Evolutionary conservation across 2,888 invertebrate species (phyloP).

Genomic region (Tinea pellionella): DNA sequence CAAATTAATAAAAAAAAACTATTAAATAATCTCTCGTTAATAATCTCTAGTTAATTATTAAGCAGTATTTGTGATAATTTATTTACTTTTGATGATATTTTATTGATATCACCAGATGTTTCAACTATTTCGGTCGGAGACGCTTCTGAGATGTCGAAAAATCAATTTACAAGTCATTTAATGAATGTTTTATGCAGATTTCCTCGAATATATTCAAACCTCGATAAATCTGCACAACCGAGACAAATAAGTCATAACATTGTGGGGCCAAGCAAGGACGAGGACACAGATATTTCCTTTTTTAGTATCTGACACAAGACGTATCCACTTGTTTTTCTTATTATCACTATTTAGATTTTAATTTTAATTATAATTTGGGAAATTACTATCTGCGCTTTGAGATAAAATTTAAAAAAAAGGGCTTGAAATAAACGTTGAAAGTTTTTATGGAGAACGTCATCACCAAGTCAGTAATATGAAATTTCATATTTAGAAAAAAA

Average conservation of each 20-base stretch:
- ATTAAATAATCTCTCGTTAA: too few relatives aligned
- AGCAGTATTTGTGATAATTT: slow-evolving; percentile 1
- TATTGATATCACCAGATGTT: slow-evolving; percentile 2
- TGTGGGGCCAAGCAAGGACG: slow-evolving; percentile 47
- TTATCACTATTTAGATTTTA: neutral
- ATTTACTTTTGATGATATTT: neutral
- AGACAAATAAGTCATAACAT: slow-evolving; percentile 68
- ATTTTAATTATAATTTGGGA: too few relatives aligned
- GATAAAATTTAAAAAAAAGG: too few relatives aligned
- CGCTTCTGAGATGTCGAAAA: slow-evolving; percentile 27
- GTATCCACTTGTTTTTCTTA: slow-evolving; percentile 3
- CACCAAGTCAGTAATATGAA: too few relatives aligned
- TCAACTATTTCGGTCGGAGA: neutral
- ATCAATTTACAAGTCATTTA: slow-evolving; percentile 54
- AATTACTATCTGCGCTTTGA: too few relatives aligned
- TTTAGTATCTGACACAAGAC: neutral
- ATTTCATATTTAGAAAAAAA: too few relatives aligned
- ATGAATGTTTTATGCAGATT: slow-evolving; percentile 57
- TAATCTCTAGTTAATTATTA: neutral
- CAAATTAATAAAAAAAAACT: neutral
- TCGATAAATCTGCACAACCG: slow-evolving; percentile 48
- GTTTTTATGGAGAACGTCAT: too few relatives aligned
- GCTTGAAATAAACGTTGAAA: too few relatives aligned
- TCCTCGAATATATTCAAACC: slow-evolving; percentile 33
- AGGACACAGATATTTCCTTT: slow-evolving; percentile 17